These are phyloP conservation scores for Acanthosepion esculentum DNA, from an alignment of 2,888 invertebrate genomes.

Conservation along the genomic window DNA sequence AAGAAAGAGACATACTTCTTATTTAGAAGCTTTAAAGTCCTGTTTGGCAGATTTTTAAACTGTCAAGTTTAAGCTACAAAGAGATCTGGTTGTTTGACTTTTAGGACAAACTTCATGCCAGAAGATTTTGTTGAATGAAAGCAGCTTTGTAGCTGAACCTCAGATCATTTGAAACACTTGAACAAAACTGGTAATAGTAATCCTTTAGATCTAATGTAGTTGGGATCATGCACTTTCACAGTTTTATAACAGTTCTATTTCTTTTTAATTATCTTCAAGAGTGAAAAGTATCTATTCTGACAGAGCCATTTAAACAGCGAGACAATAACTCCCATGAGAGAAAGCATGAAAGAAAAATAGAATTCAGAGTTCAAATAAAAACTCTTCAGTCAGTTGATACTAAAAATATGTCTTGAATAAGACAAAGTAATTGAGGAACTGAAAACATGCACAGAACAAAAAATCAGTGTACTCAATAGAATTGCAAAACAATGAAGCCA, in stretches of 20 bases:
- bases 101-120: neutral
- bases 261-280: conserved; percentile 1
- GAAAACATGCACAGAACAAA: neutral
- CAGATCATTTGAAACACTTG: neutral
- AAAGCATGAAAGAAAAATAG: neutral
- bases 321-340: neutral
- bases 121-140: neutral
- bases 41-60: too few relatives aligned
- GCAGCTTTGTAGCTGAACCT: neutral
- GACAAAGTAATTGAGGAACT: conserved; percentile 8
- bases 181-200: neutral
- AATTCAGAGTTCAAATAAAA: neutral
- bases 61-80: too few relatives aligned
- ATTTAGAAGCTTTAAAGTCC: too few relatives aligned
- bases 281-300: neutral
- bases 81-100: too few relatives aligned
- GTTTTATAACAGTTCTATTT: neutral
- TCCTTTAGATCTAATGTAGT: neutral
- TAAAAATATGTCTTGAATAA: neutral
- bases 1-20: too few relatives aligned
- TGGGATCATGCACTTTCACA: neutral
- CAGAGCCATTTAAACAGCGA: neutral
- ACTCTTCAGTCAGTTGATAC: neutral
- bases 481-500: neutral
- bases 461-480: neutral